Evolutionary conservation across 1,140 invertebrate species (phyloP).

Genomic region (Andrena cerasifolii): DNA sequence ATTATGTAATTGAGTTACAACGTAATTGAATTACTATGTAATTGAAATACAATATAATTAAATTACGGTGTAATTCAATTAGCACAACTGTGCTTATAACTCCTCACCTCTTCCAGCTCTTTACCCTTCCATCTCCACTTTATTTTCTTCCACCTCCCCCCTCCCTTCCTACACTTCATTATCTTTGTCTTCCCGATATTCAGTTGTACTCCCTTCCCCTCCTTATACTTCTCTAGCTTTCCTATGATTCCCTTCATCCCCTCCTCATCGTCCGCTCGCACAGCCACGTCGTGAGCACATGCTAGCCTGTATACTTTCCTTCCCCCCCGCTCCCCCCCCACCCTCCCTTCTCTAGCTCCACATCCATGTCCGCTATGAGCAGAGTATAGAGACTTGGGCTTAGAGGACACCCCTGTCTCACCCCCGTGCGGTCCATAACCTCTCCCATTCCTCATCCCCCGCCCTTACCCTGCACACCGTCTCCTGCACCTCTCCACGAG

Average conservation of each 20-base stretch:
- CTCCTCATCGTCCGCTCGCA: background rate
- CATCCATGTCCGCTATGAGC: no score
- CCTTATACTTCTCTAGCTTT: background rate
- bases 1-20: no score
- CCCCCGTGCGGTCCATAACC: background rate
- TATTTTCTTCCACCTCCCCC: background rate
- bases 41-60: no score
- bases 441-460: background rate
- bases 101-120: no score
- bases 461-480: background rate
- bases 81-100: no score
- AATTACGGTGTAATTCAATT: no score
- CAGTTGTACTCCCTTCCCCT: background rate
- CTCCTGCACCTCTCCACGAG: background rate
- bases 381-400: no score
- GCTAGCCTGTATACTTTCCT: background rate
- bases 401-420: background rate
- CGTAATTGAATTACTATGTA: no score
- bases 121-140: background rate
- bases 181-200: conserved; percentile 12
- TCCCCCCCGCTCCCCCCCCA: no score
- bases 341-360: no score
- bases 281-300: conserved; percentile 1
- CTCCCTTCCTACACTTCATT: conserved; percentile 7
- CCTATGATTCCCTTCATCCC: background rate